These are phyloP conservation scores for Halcyon malimbica DNA, from an alignment of 2,113 vertebrate species.

Conservation along the genomic window DNA sequence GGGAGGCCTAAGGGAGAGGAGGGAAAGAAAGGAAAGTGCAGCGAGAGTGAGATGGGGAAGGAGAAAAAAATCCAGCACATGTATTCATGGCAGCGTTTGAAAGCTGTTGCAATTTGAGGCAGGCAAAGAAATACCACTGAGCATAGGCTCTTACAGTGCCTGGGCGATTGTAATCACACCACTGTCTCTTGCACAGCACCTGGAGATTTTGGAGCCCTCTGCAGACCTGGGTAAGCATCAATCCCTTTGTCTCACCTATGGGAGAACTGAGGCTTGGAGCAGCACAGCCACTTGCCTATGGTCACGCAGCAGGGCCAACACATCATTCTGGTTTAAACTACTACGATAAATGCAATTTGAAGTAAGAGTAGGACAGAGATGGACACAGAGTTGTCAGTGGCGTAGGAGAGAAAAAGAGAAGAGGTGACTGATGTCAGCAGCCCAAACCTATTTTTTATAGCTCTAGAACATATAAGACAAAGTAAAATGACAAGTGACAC, in stretches of 20 bases:
- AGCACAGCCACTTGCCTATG: neutral
- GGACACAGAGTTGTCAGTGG: neutral
- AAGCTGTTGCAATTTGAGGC: neutral
- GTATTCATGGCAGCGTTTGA: fast-evolving
- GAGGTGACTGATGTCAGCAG: neutral
- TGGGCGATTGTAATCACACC: neutral
- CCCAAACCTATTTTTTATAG: neutral
- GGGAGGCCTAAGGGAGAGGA: neutral
- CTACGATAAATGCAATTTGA: neutral
- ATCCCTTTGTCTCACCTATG: neutral
- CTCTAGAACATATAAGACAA: neutral
- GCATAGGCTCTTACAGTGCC: neutral
- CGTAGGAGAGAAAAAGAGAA: neutral
- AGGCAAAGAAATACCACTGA: neutral
- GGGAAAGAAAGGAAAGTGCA: neutral
- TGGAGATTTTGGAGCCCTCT: neutral
- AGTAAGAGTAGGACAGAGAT: neutral
- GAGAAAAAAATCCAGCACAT: neutral
- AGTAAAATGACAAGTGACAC: neutral
- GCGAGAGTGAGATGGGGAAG: neutral
- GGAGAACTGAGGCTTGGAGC: neutral
- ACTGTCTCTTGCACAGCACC: neutral
- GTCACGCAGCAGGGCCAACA: neutral
- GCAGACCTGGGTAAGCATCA: neutral
- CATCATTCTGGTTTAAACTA: neutral